These are phyloP conservation scores for Armadillidium nasatum DNA, from an alignment of 1,140 invertebrate species.

Conservation along the genomic window DNA sequence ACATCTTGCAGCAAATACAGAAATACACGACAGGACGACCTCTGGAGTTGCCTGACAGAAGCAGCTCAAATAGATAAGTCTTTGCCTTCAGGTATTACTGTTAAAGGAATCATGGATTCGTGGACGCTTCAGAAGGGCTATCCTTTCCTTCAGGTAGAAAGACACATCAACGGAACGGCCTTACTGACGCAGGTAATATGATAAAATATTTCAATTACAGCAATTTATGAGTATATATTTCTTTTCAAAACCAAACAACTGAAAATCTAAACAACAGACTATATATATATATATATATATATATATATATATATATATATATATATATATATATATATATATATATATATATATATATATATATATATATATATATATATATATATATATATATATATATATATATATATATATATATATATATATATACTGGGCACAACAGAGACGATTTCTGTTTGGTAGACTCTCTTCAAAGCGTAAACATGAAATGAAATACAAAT, in stretches of 20 bases:
- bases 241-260: too few species aligned
- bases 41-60: conserved; percentile 67
- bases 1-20: conserved; percentile 44
- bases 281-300: too few species aligned
- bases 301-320: too few species aligned
- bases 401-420: not conserved
- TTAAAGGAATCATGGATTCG: conserved; percentile 64
- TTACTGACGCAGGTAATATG: conserved; percentile 24
- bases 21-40: conserved; percentile 75
- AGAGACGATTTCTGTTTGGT: conserved; percentile 41
- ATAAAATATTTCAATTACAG: too few species aligned
- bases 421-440: not conserved
- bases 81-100: conserved; percentile 59
- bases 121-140: conserved; percentile 53
- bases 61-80: conserved; percentile 22
- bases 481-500: conserved; percentile 30
- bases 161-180: conserved; percentile 20
- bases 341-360: not conserved
- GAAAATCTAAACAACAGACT: too few species aligned
- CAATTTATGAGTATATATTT: too few species aligned
- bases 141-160: conserved; percentile 55
- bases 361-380: conserved; percentile 15
- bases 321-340: too few species aligned
- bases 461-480: conserved; percentile 14
- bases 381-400: conserved; percentile 6